These are phyloP conservation scores for Idaea dimidiata DNA, from an alignment of 2,888 invertebrate genomes.

Conservation along the genomic window DNA sequence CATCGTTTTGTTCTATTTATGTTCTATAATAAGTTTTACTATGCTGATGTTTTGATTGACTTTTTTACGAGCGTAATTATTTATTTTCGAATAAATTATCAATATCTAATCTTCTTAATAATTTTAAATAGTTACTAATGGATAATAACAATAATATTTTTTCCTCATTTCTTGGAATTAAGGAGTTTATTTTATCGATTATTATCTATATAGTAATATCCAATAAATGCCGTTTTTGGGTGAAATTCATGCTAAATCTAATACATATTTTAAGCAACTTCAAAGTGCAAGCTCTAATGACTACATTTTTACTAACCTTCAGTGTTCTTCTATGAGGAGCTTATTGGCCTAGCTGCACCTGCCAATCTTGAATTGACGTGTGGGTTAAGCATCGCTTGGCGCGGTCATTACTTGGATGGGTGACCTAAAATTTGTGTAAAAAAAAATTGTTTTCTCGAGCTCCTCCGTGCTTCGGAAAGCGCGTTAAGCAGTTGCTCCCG, in stretches of 20 bases:
- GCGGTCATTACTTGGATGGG: no score
- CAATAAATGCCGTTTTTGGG: neutral
- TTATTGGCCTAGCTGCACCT: no score
- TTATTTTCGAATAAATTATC: neutral
- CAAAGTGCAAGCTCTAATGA: no score
- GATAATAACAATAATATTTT: neutral
- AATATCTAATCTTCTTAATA: conserved; percentile 1
- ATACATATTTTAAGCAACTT: no score
- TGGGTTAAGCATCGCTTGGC: no score
- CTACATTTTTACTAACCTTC: no score
- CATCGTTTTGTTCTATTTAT: neutral
- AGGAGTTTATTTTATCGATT: neutral
- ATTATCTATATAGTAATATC: neutral
- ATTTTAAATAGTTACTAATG: neutral
- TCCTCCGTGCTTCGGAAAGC: no score
- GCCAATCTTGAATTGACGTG: no score
- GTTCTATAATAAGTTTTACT: neutral
- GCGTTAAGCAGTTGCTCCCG: no score
- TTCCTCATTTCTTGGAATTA: neutral
- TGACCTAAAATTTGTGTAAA: no score
- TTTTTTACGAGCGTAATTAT: conserved; percentile 1
- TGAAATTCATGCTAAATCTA: neutral
- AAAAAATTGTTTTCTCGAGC: no score
- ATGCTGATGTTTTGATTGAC: neutral
- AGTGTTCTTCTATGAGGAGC: no score